Evolutionary conservation across 1,140 invertebrate genomes (phyloP).

Genomic region (Bombus confusus): DNA sequence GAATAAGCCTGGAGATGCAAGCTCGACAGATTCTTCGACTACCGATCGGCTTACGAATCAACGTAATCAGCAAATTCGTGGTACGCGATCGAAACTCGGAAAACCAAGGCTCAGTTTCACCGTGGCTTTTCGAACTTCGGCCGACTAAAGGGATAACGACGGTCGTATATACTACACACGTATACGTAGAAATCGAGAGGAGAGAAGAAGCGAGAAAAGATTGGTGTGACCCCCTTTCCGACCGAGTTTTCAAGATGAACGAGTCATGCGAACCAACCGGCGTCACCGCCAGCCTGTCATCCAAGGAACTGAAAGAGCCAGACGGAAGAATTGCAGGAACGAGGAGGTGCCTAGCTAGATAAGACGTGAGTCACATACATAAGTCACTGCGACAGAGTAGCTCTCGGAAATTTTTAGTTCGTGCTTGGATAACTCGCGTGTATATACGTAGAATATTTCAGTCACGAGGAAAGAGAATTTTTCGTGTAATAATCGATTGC

Average conservation of each 20-base stretch:
- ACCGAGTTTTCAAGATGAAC: slow-evolving; percentile 56
- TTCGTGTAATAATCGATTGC: not conserved
- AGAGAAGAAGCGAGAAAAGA: slow-evolving; percentile 5
- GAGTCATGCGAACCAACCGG: slow-evolving; percentile 36
- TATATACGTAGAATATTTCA: not conserved
- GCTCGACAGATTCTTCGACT: slow-evolving; percentile 43
- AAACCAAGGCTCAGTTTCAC: not conserved
- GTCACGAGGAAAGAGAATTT: not conserved
- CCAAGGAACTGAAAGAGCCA: slow-evolving; percentile 37
- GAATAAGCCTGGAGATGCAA: slow-evolving; percentile 24
- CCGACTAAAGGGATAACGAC: slow-evolving; percentile 31
- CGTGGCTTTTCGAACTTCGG: slow-evolving; percentile 21
- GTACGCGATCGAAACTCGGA: slow-evolving; percentile 17
- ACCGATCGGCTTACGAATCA: slow-evolving; percentile 57
- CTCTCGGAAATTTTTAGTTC: slow-evolving; percentile 31
- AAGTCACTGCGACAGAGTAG: slow-evolving; percentile 33
- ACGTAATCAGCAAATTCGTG: slow-evolving; percentile 56
- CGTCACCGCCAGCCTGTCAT: slow-evolving; percentile 46
- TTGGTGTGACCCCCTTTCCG: slow-evolving; percentile 50
- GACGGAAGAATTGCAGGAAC: slow-evolving; percentile 40
- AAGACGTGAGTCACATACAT: slow-evolving; percentile 61
- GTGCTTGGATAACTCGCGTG: not conserved
- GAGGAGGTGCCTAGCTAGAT: slow-evolving; percentile 40
- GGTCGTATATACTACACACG: no score
- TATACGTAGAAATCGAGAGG: slow-evolving; percentile 9